phyloP scores from a whole-genome alignment of 2,113 vertebrate species.

The Tyrannus savana region DNA sequence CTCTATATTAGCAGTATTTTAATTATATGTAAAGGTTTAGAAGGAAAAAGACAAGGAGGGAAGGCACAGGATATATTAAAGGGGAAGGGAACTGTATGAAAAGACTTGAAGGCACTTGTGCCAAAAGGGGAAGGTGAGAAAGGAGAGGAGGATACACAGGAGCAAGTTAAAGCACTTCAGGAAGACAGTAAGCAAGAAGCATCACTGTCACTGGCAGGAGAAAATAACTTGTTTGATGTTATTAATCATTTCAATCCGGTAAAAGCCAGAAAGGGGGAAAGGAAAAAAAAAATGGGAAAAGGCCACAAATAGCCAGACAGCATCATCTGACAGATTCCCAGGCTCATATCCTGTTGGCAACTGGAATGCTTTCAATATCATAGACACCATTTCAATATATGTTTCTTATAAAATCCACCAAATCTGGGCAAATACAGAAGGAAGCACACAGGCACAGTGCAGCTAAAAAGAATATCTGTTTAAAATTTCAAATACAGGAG shows the following conservation, averaged over 20 bases:
- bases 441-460: not conserved
- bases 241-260: not conserved
- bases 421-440: not conserved
- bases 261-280: not conserved
- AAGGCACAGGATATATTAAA: not conserved
- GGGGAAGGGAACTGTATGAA: not conserved
- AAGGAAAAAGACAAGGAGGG: not conserved
- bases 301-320: not conserved
- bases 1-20: not conserved
- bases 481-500: not conserved
- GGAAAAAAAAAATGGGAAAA: not conserved
- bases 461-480: not conserved
- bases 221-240: not conserved
- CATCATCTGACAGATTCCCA: not conserved
- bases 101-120: not conserved
- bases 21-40: not conserved
- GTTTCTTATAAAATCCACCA: not conserved
- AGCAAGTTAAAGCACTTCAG: not conserved
- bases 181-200: not conserved
- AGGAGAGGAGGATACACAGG: not conserved
- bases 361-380: not conserved
- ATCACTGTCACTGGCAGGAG: not conserved
- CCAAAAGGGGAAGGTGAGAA: not conserved
- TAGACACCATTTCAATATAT: rapidly evolving
- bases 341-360: not conserved